Conservation (phyloP, 2,113 vertebrate genomes). For the Oryzias celebensis region DNA sequence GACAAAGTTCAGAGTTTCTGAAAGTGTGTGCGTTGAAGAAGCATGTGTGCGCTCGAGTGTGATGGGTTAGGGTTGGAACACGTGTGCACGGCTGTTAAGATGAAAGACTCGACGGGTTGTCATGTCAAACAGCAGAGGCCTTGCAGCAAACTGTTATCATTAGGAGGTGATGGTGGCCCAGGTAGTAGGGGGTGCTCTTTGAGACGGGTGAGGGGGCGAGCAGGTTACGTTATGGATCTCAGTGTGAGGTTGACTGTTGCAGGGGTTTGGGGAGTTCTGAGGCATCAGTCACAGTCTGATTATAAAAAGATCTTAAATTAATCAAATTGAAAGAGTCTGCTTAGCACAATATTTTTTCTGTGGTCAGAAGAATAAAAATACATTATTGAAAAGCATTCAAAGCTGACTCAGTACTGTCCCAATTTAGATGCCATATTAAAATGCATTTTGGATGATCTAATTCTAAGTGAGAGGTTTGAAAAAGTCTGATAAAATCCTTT, state of each 20-base stretch:
- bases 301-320: not conserved
- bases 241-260: conserved; percentile 23
- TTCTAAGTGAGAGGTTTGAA: too few relatives aligned
- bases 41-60: conserved; percentile 29
- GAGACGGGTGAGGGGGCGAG: conserved; percentile 47
- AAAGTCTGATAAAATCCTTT: too few relatives aligned
- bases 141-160: conserved; percentile 52
- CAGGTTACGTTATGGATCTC: conserved; percentile 31
- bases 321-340: not conserved
- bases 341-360: too few relatives aligned
- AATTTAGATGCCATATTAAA: too few relatives aligned
- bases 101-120: conserved; percentile 66
- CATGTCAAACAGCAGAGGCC: conserved; percentile 68
- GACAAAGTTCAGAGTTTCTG: conserved; percentile 19
- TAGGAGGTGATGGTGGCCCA: conserved; percentile 46
- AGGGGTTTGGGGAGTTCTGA: not conserved
- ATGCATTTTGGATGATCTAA: too few relatives aligned
- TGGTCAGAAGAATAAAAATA: too few relatives aligned
- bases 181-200: conserved; percentile 38
- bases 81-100: conserved; percentile 47
- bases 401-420: too few relatives aligned
- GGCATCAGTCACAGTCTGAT: conserved; percentile 4
- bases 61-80: conserved; percentile 42
- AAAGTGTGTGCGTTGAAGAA: conserved; percentile 13
- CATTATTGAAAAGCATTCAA: too few relatives aligned